phyloP scores from a whole-genome alignment of 1,140 invertebrate species.

The Aleiodes sp. region DNA sequence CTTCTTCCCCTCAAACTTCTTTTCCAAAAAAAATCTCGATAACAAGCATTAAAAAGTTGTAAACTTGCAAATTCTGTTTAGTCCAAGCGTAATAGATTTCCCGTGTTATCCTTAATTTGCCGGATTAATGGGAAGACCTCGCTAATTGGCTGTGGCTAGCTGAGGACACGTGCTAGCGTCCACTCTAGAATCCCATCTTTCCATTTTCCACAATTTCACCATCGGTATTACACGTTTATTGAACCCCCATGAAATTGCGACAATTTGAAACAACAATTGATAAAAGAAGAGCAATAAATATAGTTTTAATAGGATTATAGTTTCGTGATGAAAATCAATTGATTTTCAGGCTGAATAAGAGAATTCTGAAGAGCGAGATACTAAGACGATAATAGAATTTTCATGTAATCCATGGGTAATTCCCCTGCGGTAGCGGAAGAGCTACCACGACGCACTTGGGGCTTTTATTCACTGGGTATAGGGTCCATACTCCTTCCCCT shows the following conservation, averaged over 20 bases:
- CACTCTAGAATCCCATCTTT: conserved; percentile 9
- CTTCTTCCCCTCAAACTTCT: no score
- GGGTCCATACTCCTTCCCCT: conserved; percentile 14
- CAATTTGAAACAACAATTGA: background rate
- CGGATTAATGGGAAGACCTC: conserved; percentile 51
- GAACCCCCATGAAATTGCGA: conserved; percentile 1
- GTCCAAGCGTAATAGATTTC: conserved; percentile 58
- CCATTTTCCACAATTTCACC: background rate
- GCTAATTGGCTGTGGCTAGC: conserved; percentile 55
- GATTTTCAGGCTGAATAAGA: conserved; percentile 1
- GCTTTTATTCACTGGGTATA: conserved; percentile 16
- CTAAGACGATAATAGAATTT: conserved; percentile 67
- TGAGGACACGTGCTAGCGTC: conserved; percentile 34
- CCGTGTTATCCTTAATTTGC: conserved; percentile 57
- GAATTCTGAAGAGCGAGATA: conserved; percentile 23
- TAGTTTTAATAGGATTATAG: no score
- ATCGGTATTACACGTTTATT: conserved; percentile 7
- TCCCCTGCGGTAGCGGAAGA: conserved; percentile 57
- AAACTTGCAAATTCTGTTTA: conserved; percentile 31
- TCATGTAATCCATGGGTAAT: conserved; percentile 65
- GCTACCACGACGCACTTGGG: conserved; percentile 37
- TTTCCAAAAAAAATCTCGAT: background rate
- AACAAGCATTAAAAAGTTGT: background rate
- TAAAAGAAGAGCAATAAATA: no score
- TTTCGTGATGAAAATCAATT: conserved; percentile 11